Percentiles rank a stretch among this genome's conserved stretches.
Conservation (phyloP, 2,888 invertebrate species). For the Temnothorax rugatulus region DNA sequence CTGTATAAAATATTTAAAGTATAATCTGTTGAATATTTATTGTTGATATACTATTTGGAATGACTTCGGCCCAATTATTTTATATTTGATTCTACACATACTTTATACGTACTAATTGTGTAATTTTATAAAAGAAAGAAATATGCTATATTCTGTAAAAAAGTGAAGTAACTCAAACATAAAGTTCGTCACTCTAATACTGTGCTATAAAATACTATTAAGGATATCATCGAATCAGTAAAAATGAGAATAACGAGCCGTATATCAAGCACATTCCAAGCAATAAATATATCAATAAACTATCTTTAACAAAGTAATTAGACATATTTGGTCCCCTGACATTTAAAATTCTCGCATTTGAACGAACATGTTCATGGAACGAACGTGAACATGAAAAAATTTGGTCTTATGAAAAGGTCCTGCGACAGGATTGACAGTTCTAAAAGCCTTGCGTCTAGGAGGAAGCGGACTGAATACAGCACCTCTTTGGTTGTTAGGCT, state of each 20-base stretch:
- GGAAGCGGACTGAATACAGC: constrained; percentile 76
- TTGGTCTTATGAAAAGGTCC: constrained; percentile 80
- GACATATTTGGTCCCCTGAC: constrained; percentile 21
- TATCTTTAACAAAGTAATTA: constrained; percentile 29
- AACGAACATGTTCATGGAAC: constrained; percentile 76
- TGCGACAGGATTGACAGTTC: constrained; percentile 72
- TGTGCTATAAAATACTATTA: constrained; percentile 70
- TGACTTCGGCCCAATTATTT: constrained; percentile 21
- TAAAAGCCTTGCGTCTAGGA: constrained; percentile 74
- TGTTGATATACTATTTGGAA: constrained; percentile 36
- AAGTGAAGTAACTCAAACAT: constrained; percentile 25
- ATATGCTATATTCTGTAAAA: constrained; percentile 15
- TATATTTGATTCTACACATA: constrained; percentile 14
- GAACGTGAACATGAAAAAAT: constrained; percentile 71
- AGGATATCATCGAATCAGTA: constrained; percentile 48
- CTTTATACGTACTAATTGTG: background rate
- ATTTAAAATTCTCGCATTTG: constrained; percentile 83
- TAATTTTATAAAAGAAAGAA: constrained; percentile 26
- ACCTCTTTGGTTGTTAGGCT: constrained; percentile 84
- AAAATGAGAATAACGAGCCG: constrained; percentile 46
- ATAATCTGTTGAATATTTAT: constrained; percentile 37
- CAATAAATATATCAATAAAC: constrained; percentile 48
- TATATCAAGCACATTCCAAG: constrained; percentile 53
- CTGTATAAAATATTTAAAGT: constrained; percentile 13
- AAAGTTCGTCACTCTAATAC: constrained; percentile 71